Evolutionary conservation across 2,113 vertebrate genomes (phyloP), one percentile per base, ranked within the genome.

Genomic region (Stictonetta naevosa): DNA sequence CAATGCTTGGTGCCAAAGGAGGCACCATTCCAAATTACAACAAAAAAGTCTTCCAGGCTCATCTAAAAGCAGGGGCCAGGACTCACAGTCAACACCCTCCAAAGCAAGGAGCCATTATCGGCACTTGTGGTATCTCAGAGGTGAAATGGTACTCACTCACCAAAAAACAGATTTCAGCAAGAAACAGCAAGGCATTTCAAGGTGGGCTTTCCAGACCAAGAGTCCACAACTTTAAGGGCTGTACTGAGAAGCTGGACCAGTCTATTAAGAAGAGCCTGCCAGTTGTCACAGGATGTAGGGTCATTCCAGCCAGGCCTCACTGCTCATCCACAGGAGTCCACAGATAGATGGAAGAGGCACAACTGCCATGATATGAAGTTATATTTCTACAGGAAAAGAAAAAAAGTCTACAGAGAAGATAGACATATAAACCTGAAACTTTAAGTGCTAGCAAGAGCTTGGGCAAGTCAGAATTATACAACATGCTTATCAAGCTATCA

Each of bases 1-100:
- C 26, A 48, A 93, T 83, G 76, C 58, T 96, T 92, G 80, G 52
- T 94, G 91, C 78, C 76, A 87, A 88, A 86, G 72, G 29, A 91
- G 26, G 36, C 86, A 79, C 42, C 73, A 74, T 92, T 92, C 80
- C 91, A 80, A 87, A 77, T 92, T 38, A 72, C 88, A 96, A 25
- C 20, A 56, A 71, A 88, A 79, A 92, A 92, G 83, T 85, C 44
- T 69, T 21, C 9, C 67, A 68, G 83, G 71, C 22, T 79, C 1
- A 10, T 67, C 40, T 79, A 50, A 85, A 95, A 67, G 3, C 56
- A 67, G n/a, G 33, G n/a, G 15, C 10, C 36, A 67, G 50, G 55
- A 59, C 59, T 64, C 33, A 68, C 18, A 68, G 71, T 20, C n/a
- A 89, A 63, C 44, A 48, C 6, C 5, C 20, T 88, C 44, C 50